Evolutionary conservation across 1,140 invertebrate species (phyloP), one percentile per base, ranked within the genome.

Genomic region (Tetragonula clypearis): DNA sequence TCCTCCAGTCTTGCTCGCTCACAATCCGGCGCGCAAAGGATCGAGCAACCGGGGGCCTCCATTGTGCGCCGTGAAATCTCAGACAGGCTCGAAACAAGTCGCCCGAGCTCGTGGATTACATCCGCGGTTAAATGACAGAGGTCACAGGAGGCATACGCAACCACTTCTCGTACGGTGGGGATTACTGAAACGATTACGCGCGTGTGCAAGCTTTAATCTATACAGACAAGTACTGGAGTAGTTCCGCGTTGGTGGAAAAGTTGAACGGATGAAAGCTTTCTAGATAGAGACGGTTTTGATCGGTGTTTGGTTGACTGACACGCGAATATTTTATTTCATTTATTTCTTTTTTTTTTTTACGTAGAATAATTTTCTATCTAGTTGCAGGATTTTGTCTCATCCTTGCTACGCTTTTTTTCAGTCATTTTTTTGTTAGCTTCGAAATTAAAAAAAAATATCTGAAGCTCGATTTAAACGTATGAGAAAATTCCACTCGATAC

Each of bases 51-150:
- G 19, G 35, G 68, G 35, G 35, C 21, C 41, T 15, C 12, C 79
- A 86, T 90, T 90, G 81, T 88, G 58, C 85, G 49, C 60, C 76
- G 79, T 55, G 88, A 85, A 79, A 88, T 82, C 79, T 66, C 66
- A 78, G 76, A 65, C 75, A 75, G 19, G 15, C 72, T 30, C 41
- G 49, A 21, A 41, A 58, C 82, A 62, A 60, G 75, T 66, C 69
- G 41, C 69, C 80, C 23, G 35, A 23, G n/a, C 55, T 66, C 58
- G 56, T 17, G 49, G 49, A 82, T 81, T 81, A 81, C 69, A 41
- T 30, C 69, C 69, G 30, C 75, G 58, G 79, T 23, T 80, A 80
- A 80, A 60, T 72, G 79, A 80, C 79, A 72, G n/a, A 55, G 77
- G 62, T 68, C 49, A 41, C 23, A 30, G 4, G 0, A 49, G 75